Evolutionary conservation across 2,797 vertebrate genomes (phyloP), one percentile per base, ranked within the genome.

Genomic region (Halcyon badia): DNA sequence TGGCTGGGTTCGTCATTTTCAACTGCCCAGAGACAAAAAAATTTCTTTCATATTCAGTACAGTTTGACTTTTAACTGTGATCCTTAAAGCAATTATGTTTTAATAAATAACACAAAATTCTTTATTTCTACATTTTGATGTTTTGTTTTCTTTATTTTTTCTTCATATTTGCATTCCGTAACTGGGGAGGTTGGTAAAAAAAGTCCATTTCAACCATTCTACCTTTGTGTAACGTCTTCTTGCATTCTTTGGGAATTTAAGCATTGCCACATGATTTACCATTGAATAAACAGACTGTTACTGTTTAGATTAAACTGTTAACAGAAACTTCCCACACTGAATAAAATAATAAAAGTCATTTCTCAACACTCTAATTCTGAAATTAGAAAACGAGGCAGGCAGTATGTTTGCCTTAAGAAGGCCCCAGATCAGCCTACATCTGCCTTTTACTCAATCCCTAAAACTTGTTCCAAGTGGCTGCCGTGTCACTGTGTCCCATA

Each of bases 51-150:
- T 88, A 58, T 75, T 90, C 56, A 46, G 3, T 88, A 68, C 62
- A 92, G 65, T 61, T 57, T 84, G 71, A 85, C 77, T 94, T 92
- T 26, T 49, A 97, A 61, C 60, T 89, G 78, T 93, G 83, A 93
- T 96, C 71, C 61, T 87, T 80, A 92, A 90, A 87, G 41, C 49
- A 86, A 79, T 79, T 90, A 65, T 44, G n/a, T 92, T 93, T 92
- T 81, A 95, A 96, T 97, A 97, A 96, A 97, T 95, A 92, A 49
- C 54, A 84, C 37, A 81, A 58, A 85, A 84, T 61, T 65, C 60
- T 93, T 84, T 70, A 76, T 94, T 97, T 96, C 78, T 93, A 91
- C 75, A 72, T 83, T 33, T 1, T 35, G 70, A 89, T 48, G 52
- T 64, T 94, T 83, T 89, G 64, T 72, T 93, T 91, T 52, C 24